A percentile compares a stretch with the other conserved stretches of the same genome.
phyloP scores from a whole-genome alignment of 37 sponge, comb jelly and placozoan genomes.

The Bolinopsis microptera region DNA sequence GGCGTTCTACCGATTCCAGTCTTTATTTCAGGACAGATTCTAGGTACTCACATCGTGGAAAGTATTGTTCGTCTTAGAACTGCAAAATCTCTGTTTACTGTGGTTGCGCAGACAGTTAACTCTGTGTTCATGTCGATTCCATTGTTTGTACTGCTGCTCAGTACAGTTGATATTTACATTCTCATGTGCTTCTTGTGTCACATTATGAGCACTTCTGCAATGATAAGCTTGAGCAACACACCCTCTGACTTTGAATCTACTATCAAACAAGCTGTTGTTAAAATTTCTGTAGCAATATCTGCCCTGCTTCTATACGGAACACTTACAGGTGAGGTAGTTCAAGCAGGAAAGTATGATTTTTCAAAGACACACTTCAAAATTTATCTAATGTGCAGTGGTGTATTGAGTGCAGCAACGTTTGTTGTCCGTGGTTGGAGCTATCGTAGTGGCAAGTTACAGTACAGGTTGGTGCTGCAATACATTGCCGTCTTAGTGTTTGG shows the following conservation, averaged over 20 bases:
- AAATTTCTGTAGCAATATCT: not conserved
- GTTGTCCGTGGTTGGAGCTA: not conserved
- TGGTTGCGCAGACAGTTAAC: not conserved
- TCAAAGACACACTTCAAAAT: conserved; percentile 1
- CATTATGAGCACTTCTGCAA: not conserved
- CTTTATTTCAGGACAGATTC: not conserved
- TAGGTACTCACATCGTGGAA: not conserved
- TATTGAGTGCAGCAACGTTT: not conserved
- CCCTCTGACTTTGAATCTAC: not conserved
- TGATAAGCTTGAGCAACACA: not conserved
- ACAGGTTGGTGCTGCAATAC: not conserved
- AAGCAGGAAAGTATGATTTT: conserved; percentile 41
- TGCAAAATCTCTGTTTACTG: not conserved
- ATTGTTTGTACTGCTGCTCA: not conserved
- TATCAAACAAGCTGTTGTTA: not conserved
- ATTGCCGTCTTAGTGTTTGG: not conserved
- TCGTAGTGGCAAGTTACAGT: not conserved
- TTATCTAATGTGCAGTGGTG: not conserved
- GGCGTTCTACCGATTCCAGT: not conserved
- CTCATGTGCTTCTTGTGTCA: not conserved
- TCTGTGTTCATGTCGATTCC: not conserved
- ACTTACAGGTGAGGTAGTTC: not conserved
- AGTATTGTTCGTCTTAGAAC: not conserved
- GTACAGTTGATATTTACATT: not conserved
- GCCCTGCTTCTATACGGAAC: conserved; percentile 43